Conservation (phyloP, 2,113 vertebrate genomes). For the Pseudonaja textilis region DNA sequence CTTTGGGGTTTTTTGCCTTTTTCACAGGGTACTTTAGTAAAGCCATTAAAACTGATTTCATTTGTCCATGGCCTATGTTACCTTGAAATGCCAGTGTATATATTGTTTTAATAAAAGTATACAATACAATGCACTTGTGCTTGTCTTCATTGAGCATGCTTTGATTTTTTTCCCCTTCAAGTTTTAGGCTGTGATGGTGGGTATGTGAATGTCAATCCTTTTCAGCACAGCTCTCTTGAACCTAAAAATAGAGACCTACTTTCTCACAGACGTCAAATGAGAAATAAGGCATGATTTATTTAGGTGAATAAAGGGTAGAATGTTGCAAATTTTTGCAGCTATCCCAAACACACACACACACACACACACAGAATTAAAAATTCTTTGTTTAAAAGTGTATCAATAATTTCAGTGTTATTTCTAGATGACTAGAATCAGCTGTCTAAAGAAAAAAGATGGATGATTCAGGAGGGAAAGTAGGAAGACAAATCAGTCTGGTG, state of each 20-base stretch:
- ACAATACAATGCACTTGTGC: slow-evolving; percentile 26
- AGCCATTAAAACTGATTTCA: background rate
- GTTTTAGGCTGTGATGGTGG: background rate
- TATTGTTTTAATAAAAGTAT: slow-evolving; percentile 64
- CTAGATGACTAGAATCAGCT: background rate
- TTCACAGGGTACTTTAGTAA: slow-evolving; percentile 16
- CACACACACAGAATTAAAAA: background rate
- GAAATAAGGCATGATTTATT: background rate
- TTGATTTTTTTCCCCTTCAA: background rate
- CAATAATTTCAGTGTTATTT: background rate
- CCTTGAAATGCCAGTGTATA: slow-evolving; percentile 47
- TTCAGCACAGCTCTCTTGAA: background rate
- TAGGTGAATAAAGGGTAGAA: background rate
- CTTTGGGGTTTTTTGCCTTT: slow-evolving; percentile 17
- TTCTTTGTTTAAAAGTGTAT: background rate
- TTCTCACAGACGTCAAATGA: background rate
- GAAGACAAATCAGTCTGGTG: background rate
- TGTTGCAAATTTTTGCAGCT: background rate
- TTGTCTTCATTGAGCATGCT: slow-evolving; percentile 33
- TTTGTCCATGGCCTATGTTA: slow-evolving; percentile 43
- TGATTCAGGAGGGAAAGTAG: background rate
- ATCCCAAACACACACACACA: background rate
- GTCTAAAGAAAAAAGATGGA: background rate
- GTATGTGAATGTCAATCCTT: background rate
- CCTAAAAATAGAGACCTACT: background rate